phyloP scores from a whole-genome alignment of 2,113 vertebrate genomes.

The Elephas maximus region DNA sequence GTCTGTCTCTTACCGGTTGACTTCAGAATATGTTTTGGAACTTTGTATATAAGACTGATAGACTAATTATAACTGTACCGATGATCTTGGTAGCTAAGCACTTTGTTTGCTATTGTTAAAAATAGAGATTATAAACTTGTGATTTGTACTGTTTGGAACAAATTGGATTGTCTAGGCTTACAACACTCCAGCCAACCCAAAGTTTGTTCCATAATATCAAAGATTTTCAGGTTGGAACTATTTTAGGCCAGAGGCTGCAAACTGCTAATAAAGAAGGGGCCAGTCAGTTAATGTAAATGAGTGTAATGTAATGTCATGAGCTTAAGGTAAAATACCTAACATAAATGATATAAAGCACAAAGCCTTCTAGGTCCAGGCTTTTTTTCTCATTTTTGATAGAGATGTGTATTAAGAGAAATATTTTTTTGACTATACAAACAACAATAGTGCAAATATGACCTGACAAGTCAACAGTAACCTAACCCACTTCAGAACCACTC shows the following conservation, averaged over 20 bases:
- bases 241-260: background rate
- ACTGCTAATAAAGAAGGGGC: background rate
- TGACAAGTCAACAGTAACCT: background rate
- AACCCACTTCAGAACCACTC: background rate
- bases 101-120: background rate
- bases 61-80: background rate
- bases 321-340: background rate
- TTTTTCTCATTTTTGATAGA: background rate
- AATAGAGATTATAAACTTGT: background rate
- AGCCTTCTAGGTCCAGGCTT: background rate
- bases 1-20: background rate
- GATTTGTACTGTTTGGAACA: conserved; percentile 2
- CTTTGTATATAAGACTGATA: background rate
- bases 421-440: background rate
- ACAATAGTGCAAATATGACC: background rate
- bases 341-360: background rate
- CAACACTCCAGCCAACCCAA: background rate
- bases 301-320: background rate
- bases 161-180: background rate
- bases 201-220: background rate
- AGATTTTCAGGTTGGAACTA: background rate
- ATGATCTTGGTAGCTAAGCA: background rate
- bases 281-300: background rate
- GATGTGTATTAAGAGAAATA: background rate
- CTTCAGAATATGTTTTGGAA: conserved; percentile 19